A percentile compares a stretch with the other conserved stretches of the same genome.
Evolutionary conservation across 2,797 vertebrate species (phyloP).

Genomic region (Sarcophilus harrisii): DNA sequence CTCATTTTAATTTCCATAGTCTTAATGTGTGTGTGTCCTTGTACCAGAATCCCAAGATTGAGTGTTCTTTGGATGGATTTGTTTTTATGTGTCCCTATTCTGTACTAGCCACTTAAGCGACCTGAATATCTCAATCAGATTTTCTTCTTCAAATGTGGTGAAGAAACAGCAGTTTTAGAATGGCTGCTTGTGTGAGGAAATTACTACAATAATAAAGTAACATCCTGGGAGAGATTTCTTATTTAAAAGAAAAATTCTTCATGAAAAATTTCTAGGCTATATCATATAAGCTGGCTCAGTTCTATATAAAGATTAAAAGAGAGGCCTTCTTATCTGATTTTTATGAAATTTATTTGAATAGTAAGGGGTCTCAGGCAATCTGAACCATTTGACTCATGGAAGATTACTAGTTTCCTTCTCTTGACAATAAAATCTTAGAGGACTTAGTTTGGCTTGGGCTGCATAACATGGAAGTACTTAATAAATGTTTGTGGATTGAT

Average conservation of each 20-base stretch:
- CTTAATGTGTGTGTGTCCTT: background rate
- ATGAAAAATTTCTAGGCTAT: constrained; percentile 63
- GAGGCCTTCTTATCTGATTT: constrained; percentile 11
- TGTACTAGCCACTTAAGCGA: constrained; percentile 55
- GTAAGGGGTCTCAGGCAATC: background rate
- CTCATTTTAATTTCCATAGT: background rate
- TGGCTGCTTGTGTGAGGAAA: constrained; percentile 76
- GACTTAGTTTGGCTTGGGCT: background rate
- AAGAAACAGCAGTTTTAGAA: constrained; percentile 53
- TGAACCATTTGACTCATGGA: background rate
- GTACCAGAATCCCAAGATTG: constrained; percentile 32
- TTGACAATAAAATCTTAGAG: background rate
- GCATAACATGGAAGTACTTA: background rate
- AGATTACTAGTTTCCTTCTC: background rate
- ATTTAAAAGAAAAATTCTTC: constrained; percentile 72
- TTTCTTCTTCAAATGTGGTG: constrained; percentile 58
- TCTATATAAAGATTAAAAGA: constrained; percentile 11
- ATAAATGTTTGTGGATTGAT: background rate
- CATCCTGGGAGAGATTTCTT: constrained; percentile 69
- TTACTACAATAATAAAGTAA: constrained; percentile 75
- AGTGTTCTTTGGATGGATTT: constrained; percentile 58
- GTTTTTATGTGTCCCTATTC: constrained; percentile 63
- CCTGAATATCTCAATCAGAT: constrained; percentile 72
- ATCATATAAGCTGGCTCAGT: constrained; percentile 36
- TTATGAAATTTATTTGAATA: constrained; percentile 30